Conservation (phyloP, 2,888 invertebrate genomes). For the Pammene fasciana region DNA sequence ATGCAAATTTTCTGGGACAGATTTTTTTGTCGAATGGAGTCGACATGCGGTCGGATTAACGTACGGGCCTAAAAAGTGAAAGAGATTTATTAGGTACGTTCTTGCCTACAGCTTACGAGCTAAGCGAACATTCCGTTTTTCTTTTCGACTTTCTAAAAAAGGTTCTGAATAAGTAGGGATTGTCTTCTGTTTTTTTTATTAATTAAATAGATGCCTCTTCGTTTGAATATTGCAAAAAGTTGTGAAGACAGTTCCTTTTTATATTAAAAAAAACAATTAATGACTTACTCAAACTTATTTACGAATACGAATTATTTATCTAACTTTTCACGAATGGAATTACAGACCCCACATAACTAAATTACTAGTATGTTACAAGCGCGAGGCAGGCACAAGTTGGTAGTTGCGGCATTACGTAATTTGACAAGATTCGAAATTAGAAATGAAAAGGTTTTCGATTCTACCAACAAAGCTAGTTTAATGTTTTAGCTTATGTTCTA, state of each 20-base stretch:
- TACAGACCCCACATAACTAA: no score
- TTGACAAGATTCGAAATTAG: no score
- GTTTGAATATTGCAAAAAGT: not conserved
- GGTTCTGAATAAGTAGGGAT: conserved; percentile 9
- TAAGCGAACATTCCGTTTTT: conserved; percentile 15
- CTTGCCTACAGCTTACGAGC: conserved; percentile 18
- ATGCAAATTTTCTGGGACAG: conserved; percentile 65
- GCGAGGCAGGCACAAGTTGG: no score
- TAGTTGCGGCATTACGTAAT: no score
- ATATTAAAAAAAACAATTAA: no score
- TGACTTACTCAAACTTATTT: no score
- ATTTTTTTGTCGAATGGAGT: conserved; percentile 67
- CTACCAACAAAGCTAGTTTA: no score
- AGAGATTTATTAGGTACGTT: conserved; percentile 35
- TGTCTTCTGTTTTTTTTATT: conserved; percentile 20
- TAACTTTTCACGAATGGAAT: no score
- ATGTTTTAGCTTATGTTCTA: no score
- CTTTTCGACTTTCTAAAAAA: conserved; percentile 12
- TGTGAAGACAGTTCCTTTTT: not conserved
- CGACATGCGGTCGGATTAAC: conserved; percentile 44
- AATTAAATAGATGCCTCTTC: conserved; percentile 1
- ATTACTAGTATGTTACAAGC: no score
- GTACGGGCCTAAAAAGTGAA: conserved; percentile 31
- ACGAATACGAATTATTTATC: no score
- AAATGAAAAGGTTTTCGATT: no score